Percentiles rank a stretch among this genome's conserved stretches.
phyloP scores from a whole-genome alignment of 2,113 vertebrate genomes.

The Regulus satrapa region DNA sequence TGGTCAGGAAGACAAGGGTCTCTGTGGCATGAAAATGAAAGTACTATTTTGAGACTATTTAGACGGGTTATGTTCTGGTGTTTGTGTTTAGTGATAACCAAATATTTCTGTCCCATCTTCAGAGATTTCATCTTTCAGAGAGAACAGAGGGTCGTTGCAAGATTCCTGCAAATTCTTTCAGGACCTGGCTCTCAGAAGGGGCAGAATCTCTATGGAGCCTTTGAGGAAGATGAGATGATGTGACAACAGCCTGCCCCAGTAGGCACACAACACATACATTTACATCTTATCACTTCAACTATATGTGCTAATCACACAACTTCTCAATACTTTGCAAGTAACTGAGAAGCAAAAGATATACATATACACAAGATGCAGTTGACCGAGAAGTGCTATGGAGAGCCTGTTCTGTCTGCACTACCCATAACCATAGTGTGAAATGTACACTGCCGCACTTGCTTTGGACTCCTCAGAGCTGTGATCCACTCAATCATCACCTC shows the following conservation, averaged over 20 bases:
- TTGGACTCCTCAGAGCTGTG: background rate
- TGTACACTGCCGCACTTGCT: background rate
- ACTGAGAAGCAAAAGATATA: background rate
- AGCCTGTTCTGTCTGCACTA: background rate
- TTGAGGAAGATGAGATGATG: background rate
- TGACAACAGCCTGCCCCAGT: background rate
- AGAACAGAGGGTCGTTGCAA: background rate
- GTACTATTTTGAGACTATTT: background rate
- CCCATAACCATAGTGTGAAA: background rate
- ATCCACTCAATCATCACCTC: background rate
- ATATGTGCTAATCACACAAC: background rate
- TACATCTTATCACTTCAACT: background rate
- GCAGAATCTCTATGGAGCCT: background rate
- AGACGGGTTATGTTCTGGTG: background rate
- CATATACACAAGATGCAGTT: background rate
- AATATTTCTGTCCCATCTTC: background rate
- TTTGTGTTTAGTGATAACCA: background rate
- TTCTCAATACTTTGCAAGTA: background rate
- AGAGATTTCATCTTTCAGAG: no score
- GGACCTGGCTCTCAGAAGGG: background rate
- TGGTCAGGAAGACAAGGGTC: conserved; percentile 25
- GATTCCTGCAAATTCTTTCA: background rate
- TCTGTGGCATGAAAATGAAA: conserved; percentile 2
- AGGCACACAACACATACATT: background rate
- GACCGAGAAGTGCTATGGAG: background rate